These are phyloP conservation scores for Rhinoderma darwinii DNA, from an alignment of 2,113 vertebrate genomes.

Conservation along the genomic window DNA sequence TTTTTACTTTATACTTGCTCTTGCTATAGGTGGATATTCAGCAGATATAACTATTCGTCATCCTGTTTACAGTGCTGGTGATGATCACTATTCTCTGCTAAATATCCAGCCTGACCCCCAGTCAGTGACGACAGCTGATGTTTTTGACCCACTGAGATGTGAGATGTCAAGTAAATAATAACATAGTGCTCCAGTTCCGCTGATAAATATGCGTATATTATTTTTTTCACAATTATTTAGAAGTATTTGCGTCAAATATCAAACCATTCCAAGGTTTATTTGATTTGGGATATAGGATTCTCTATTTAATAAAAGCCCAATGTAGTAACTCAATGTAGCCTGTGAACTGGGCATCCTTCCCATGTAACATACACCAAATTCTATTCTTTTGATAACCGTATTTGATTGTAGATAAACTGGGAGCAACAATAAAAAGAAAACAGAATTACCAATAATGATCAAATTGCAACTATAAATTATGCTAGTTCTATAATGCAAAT, in stretches of 20 bases:
- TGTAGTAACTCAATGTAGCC: slow-evolving; percentile 14
- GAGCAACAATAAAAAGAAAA: slow-evolving; percentile 14
- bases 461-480: slow-evolving; percentile 11
- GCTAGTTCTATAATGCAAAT: slow-evolving; percentile 3
- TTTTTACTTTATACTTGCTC: neutral
- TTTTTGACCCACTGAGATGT: slow-evolving; percentile 20
- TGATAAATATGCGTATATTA: neutral
- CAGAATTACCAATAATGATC: slow-evolving; percentile 27
- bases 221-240: neutral
- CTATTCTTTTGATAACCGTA: slow-evolving; percentile 25
- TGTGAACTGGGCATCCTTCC: slow-evolving; percentile 24
- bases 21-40: neutral
- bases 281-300: slow-evolving; percentile 16
- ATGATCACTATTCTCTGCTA: neutral
- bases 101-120: slow-evolving; percentile 27
- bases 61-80: neutral
- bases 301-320: slow-evolving; percentile 51
- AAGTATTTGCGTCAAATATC: no score
- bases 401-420: slow-evolving; percentile 22
- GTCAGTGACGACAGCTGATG: slow-evolving; percentile 16
- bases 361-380: slow-evolving; percentile 45
- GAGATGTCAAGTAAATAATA: slow-evolving; percentile 30
- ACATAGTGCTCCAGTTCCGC: neutral
- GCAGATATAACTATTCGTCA: neutral
- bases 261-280: slow-evolving; percentile 55